Conservation (phyloP, 2,888 invertebrate genomes). For the Troides oblongomaculatus region DNA sequence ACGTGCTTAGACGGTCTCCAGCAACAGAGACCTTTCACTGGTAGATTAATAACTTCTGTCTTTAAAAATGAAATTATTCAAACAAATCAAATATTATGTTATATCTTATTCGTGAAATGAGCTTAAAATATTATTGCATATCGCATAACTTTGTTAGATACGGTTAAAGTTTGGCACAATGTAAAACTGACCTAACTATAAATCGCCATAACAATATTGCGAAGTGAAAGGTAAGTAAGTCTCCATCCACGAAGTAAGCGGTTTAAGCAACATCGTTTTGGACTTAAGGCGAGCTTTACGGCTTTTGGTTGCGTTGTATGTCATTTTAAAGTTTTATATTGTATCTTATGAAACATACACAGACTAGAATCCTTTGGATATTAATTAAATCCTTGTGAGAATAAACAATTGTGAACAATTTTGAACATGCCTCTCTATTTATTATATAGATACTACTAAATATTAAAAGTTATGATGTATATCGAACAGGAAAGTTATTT, state of each 20-base stretch:
- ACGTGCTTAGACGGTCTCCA: too few species aligned
- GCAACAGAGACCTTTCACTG: too few species aligned
- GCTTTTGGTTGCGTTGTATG: conserved; percentile 39
- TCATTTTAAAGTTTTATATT: conserved; percentile 20
- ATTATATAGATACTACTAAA: too few species aligned
- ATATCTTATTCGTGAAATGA: conserved; percentile 1
- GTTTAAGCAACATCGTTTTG: conserved; percentile 36
- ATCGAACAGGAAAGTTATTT: too few species aligned
- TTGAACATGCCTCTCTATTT: too few species aligned
- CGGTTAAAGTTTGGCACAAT: conserved; percentile 6
- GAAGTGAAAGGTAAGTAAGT: conserved; percentile 71
- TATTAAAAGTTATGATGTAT: too few species aligned
- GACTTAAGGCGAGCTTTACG: conserved; percentile 34
- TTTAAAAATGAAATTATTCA: not conserved
- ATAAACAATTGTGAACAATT: too few species aligned
- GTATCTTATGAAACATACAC: conserved; percentile 1
- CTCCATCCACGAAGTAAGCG: conserved; percentile 55
- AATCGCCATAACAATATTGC: conserved; percentile 46
- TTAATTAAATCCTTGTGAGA: not conserved
- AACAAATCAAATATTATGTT: not conserved
- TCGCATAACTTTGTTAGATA: conserved; percentile 17
- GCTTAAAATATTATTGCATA: conserved; percentile 9
- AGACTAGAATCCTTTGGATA: conserved; percentile 2
- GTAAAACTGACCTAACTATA: conserved; percentile 18
- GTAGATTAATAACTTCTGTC: not conserved